Evolutionary conservation across 2,113 vertebrate species (phyloP), one percentile per base, ranked within the genome.

Genomic region (Tympanuchus pallidicinctus): DNA sequence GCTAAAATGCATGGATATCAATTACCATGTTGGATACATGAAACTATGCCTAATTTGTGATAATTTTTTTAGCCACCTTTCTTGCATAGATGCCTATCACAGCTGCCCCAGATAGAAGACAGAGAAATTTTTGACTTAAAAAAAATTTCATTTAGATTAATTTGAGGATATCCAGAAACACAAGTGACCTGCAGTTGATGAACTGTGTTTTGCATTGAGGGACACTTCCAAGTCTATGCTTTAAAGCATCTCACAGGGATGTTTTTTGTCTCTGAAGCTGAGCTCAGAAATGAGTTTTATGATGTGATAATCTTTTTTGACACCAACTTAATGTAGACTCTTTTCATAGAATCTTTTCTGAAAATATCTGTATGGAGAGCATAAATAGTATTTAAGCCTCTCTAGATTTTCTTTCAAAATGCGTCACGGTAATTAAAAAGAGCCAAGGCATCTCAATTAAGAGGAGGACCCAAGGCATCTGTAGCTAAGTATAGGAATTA

Each of bases 1-100:
- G 17, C 28, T 84, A 52, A 84, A 89, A 81, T 30, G 6, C 1
- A 0, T 45, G 40, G 30, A 11, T 27, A 27, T 13, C 25, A 43
- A 48, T 42, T 4, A 40, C 32, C 4, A 10, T 0, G 2, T 36
- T 50, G 73, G 36, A n/a, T 32, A 15, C 28, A 64, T 0, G 0
- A 16, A 81, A 21, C 10, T 30, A 4, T 50, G 28, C 36, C 28
- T 76, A 17, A 5, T 11, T 90, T 8, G 3, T 8, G 3, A 7
- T 13, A 34, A 52, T 48, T 79, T 3, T 30, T 70, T 78, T 21
- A 48, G 60, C 90, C 0, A 0, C 72, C 27, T 69, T 85, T 36
- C 20, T 87, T 25, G 57, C 15, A 34, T 9, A 76, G 3, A 5
- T 9, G 7, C 67, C 75, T 75, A 56, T 47, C 4, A 15, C 16